These are phyloP conservation scores for Brienomyrus longianalis DNA, from an alignment of 2,113 vertebrate genomes.

Conservation along the genomic window DNA sequence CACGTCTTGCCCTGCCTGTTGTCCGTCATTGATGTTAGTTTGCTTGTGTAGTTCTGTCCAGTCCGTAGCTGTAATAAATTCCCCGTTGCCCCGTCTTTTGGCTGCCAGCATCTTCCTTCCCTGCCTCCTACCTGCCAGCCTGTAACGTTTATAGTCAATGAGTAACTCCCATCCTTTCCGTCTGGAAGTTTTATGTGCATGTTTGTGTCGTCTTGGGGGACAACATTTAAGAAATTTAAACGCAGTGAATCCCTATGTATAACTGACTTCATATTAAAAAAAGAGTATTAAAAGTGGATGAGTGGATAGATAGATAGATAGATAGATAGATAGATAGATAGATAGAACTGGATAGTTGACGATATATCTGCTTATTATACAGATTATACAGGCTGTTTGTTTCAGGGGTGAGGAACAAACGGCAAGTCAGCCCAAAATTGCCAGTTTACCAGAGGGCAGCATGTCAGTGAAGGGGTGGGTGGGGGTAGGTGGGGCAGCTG, in stretches of 20 bases:
- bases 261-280: background rate
- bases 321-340: background rate
- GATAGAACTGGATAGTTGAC: no score
- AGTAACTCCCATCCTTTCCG: background rate
- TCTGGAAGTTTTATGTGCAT: background rate
- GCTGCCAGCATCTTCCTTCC: no score
- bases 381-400: background rate
- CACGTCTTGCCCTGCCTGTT: no score
- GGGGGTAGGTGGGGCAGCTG: background rate
- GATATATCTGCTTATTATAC: no score
- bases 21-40: no score
- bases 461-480: background rate
- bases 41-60: no score
- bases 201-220: background rate
- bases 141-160: background rate
- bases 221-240: background rate
- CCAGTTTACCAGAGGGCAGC: background rate
- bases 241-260: background rate
- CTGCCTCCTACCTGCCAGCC: no score
- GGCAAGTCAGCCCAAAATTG: background rate
- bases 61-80: no score
- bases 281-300: background rate
- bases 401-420: background rate
- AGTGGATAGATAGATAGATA: background rate
- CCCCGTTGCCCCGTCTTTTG: no score